Percentiles rank a stretch among this genome's conserved stretches.
These are phyloP conservation scores for Drosophila greeni DNA, from an alignment of 2,888 invertebrate species.

Conservation along the genomic window DNA sequence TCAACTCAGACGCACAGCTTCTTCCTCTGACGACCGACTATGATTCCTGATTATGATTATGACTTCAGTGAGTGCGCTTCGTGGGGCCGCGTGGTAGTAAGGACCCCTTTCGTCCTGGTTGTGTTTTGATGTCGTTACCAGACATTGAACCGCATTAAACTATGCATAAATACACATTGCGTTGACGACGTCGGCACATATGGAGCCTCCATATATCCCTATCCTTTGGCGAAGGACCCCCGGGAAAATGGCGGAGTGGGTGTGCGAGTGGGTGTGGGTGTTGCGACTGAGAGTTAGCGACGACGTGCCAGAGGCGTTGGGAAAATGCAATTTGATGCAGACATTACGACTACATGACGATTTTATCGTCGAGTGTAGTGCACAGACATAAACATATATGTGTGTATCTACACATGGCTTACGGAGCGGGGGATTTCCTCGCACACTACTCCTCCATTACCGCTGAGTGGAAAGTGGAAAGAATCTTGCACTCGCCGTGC, in stretches of 20 bases:
- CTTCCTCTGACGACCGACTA: conserved; percentile 51
- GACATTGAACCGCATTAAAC: conserved; percentile 75
- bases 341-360: conserved; percentile 74
- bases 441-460: conserved; percentile 19
- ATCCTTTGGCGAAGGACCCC: conserved; percentile 39
- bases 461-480: conserved; percentile 22
- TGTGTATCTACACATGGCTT: conserved; percentile 57
- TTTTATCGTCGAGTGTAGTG: conserved; percentile 73
- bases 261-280: neutral
- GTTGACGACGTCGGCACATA: conserved; percentile 48
- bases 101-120: conserved; percentile 47
- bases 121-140: conserved; percentile 74
- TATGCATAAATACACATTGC: conserved; percentile 75
- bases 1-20: conserved; percentile 33
- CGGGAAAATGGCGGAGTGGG: conserved; percentile 30
- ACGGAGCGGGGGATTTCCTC: conserved; percentile 49
- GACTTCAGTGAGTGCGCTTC: conserved; percentile 38
- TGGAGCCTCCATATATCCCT: conserved; percentile 37
- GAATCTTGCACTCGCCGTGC: conserved; percentile 59
- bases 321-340: conserved; percentile 73
- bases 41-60: conserved; percentile 56
- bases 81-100: conserved; percentile 4
- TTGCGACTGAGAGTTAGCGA: conserved; percentile 18
- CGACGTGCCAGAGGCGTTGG: conserved; percentile 36
- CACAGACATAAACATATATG: conserved; percentile 46